Evolutionary conservation across 23 tunicate species (phyloP).

Genomic region (Halocynthia roretzi): DNA sequence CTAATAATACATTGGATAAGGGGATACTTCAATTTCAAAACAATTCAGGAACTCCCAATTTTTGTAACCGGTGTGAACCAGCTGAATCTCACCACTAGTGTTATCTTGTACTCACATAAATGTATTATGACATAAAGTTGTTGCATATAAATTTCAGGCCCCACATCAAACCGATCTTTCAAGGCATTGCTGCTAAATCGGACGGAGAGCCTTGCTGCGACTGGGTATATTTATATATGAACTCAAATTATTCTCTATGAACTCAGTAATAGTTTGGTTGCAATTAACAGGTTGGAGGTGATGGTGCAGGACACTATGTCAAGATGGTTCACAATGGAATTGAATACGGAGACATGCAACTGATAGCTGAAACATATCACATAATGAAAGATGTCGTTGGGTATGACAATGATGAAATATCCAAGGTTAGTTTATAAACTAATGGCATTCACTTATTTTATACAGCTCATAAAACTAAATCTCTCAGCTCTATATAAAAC

Average conservation of each 20-base stretch:
- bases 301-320: constrained; percentile 94
- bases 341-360: constrained; percentile 98
- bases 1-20: no score
- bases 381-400: constrained; percentile 76
- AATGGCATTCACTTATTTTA: no score
- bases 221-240: constrained; percentile 60
- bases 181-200: constrained; percentile 79
- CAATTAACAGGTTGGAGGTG: constrained; percentile 71
- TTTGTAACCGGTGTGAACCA: no score
- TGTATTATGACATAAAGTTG: no score
- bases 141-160: constrained; percentile 33
- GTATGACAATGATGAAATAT: constrained; percentile 78
- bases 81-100: no score
- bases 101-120: no score
- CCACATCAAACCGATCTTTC: constrained; percentile 74
- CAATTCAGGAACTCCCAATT: no score
- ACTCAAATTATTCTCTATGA: not conserved
- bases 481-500: no score
- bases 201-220: constrained; percentile 93
- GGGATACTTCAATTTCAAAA: no score
- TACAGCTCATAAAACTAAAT: no score
- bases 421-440: constrained; percentile 39
- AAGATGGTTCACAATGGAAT: constrained; percentile 98
- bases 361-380: constrained; percentile 80
- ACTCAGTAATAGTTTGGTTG: not conserved